phyloP scores from a whole-genome alignment of 2,797 vertebrate species.

The Pipistrellus kuhlii region DNA sequence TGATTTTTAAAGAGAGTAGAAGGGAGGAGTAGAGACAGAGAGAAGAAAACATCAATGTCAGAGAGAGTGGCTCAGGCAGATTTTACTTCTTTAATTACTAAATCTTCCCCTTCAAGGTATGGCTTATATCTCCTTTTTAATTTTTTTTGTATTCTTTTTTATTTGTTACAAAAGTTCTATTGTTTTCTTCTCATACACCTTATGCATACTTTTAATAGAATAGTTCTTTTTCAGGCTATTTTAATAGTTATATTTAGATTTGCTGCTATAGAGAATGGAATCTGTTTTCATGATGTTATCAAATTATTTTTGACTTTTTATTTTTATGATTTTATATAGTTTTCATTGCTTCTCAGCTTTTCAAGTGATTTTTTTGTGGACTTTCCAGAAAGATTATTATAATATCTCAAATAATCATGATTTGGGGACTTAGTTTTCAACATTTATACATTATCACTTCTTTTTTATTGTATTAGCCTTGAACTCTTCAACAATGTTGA shows the following conservation, averaged over 20 bases:
- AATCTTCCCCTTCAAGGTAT: not conserved
- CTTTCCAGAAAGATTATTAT: not conserved
- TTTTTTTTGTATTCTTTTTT: not conserved
- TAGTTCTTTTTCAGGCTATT: not conserved
- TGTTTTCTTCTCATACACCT: not conserved
- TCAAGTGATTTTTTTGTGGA: not conserved
- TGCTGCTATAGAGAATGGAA: not conserved
- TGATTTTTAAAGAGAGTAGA: too few relatives aligned
- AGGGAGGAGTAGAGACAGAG: too few relatives aligned
- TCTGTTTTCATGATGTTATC: not conserved
- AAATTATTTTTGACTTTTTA: not conserved
- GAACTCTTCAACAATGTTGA: not conserved
- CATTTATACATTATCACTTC: not conserved
- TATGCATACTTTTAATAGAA: not conserved
- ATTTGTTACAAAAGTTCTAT: not conserved
- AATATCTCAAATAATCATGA: not conserved
- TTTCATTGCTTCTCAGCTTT: not conserved
- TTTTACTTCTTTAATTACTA: not conserved
- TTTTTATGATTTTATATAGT: not conserved
- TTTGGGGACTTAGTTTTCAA: not conserved
- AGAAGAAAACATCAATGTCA: too few relatives aligned
- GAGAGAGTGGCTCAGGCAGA: not conserved
- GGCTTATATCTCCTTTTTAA: not conserved
- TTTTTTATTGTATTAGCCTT: not conserved
- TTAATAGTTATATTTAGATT: not conserved